Conservation (phyloP, 1,140 invertebrate genomes). For the Chironomus tepperi region DNA sequence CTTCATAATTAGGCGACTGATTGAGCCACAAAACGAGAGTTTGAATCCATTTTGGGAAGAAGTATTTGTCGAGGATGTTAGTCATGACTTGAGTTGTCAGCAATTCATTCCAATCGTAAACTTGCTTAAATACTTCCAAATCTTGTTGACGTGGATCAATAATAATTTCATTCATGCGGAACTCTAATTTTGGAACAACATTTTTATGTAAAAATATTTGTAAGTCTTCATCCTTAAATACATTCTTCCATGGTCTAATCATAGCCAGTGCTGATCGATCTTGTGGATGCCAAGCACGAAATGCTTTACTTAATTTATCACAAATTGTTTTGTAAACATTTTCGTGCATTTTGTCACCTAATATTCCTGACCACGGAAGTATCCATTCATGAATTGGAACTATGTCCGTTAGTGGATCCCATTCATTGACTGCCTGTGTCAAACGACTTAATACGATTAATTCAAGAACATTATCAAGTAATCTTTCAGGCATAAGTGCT, state of each 20-base stretch:
- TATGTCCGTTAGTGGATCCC: constrained; percentile 91
- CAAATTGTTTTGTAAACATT: constrained; percentile 86
- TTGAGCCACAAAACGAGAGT: constrained; percentile 71
- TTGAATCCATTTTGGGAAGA: constrained; percentile 83
- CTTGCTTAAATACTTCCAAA: constrained; percentile 69
- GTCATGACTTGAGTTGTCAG: constrained; percentile 62
- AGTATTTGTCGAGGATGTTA: constrained; percentile 66
- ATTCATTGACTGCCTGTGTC: constrained; percentile 70
- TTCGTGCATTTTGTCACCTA: constrained; percentile 55
- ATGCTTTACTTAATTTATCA: constrained; percentile 78
- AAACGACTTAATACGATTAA: constrained; percentile 73
- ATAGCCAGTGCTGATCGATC: constrained; percentile 88
- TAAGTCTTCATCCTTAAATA: constrained; percentile 74
- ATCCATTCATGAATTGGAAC: constrained; percentile 95
- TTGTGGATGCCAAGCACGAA: constrained; percentile 85
- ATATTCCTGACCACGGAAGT: constrained; percentile 69
- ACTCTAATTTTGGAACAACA: constrained; percentile 83
- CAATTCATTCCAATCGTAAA: constrained; percentile 78
- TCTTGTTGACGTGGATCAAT: constrained; percentile 83
- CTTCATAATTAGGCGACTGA: constrained; percentile 69
- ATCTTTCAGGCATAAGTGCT: constrained; percentile 69
- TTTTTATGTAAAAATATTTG: constrained; percentile 79
- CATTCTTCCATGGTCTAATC: constrained; percentile 83
- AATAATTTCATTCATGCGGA: constrained; percentile 59
- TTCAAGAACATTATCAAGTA: constrained; percentile 72